A percentile compares a stretch with the other conserved stretches of the same genome.
These are phyloP conservation scores for Coreoperca whiteheadi DNA, from an alignment of 2,113 vertebrate species.

Conservation along the genomic window DNA sequence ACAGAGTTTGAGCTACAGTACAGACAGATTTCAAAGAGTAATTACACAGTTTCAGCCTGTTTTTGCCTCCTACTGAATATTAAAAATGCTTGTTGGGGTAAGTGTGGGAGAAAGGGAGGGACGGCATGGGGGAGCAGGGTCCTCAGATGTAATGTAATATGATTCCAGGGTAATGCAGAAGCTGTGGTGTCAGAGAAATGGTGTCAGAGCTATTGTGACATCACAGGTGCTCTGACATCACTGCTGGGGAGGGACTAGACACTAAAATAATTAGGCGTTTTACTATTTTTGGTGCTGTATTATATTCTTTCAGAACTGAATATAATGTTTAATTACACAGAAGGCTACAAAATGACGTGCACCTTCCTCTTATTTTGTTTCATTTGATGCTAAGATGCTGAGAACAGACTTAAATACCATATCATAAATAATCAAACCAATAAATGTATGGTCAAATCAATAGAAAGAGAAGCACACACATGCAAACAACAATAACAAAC, in stretches of 20 bases:
- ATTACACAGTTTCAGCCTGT: conserved; percentile 17
- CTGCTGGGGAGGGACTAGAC: background rate
- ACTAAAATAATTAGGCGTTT: background rate
- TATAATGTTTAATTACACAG: background rate
- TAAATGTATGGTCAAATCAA: background rate
- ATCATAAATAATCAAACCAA: background rate
- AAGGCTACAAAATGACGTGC: background rate
- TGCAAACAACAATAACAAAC: background rate
- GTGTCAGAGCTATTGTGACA: background rate
- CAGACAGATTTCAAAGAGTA: conserved; percentile 7
- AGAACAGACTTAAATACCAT: background rate
- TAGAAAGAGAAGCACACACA: background rate
- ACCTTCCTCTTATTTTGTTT: background rate
- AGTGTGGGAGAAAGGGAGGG: background rate
- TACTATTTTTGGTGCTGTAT: background rate
- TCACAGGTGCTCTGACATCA: background rate
- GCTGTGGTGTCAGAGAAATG: background rate
- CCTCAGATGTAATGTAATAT: conserved; percentile 11
- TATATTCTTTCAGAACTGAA: background rate
- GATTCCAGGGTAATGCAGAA: background rate
- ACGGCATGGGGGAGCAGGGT: background rate
- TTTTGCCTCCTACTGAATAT: conserved; percentile 11
- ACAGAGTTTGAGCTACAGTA: background rate
- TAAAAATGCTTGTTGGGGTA: conserved; percentile 1
- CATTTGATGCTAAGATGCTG: background rate